phyloP scores from a whole-genome alignment of 2,113 vertebrate species.

The Corapipo altera region DNA sequence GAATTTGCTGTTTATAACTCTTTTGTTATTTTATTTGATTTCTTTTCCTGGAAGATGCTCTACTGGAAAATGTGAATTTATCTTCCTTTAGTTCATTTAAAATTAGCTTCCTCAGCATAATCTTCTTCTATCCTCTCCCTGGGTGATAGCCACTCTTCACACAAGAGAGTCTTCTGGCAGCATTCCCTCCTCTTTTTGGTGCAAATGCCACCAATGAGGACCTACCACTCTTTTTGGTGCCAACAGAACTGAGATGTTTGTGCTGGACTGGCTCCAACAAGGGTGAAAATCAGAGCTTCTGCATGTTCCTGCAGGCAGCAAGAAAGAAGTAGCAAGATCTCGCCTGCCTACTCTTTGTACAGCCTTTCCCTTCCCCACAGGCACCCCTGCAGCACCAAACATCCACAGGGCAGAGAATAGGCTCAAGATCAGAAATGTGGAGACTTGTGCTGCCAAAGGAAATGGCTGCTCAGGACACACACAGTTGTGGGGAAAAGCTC shows the following conservation, averaged over 20 bases:
- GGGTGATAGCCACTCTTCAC: not conserved
- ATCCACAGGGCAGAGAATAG: not conserved
- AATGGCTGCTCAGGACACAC: not conserved
- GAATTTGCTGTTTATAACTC: not conserved
- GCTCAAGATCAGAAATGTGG: not conserved
- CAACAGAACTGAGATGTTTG: not conserved
- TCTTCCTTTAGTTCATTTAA: not conserved
- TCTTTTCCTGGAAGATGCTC: not conserved
- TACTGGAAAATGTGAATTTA: not conserved
- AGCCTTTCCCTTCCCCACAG: not conserved
- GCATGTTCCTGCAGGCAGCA: not conserved
- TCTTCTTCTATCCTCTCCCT: not conserved
- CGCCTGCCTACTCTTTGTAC: not conserved
- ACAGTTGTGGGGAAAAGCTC: not conserved
- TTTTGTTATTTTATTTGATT: not conserved
- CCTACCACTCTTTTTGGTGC: not conserved
- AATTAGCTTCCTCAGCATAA: not conserved
- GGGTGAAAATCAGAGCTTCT: not conserved
- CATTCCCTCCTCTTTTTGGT: not conserved
- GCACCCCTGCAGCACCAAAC: not conserved
- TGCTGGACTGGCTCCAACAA: not conserved
- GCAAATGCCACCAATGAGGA: not conserved
- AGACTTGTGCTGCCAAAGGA: not conserved
- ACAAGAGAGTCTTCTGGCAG: not conserved
- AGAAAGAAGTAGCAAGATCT: not conserved